Evolutionary conservation across 2,113 vertebrate species (phyloP), one percentile per base, ranked within the genome.

Genomic region (Hippolais icterina): DNA sequence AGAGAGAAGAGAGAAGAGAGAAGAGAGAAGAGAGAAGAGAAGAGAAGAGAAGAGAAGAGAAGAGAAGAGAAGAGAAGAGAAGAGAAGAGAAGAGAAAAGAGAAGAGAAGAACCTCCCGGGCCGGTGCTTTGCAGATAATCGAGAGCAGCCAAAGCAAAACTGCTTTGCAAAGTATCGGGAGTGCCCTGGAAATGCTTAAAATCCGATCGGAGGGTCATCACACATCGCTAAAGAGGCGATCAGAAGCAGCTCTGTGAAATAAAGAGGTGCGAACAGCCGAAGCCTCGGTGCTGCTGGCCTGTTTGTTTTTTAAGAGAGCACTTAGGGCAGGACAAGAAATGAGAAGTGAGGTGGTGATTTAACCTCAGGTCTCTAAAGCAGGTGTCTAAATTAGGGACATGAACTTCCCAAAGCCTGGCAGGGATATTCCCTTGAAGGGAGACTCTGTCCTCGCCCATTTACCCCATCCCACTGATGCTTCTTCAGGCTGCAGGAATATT

Each of bases 151-250:
- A 3, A 27, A 23, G 57, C 5, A 11, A 68, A 88, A 42, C 10
- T 23, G 21, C 41, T 13, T 14, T 69, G 28, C 15, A n/a, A 53
- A 56, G 4, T 3, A 1, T 4, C 6, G 2, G 33, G 8, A 29
- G 78, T 47, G 42, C 39, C 21, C 8, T 6, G 50, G 35, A 54
- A 68, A 10, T 22, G 31, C 1, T 19, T 5, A 28, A 83, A 82
- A 63, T 21, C 23, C 10, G 33, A 1, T 0, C 1, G 20, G 72
- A 57, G 46, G 57, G 35, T 9, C 33, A 4, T 9, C 33, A 4
- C 25, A 27, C 3, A 3, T 12, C 70, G 41, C 46, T 12, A 5
- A 79, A 31, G 6, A 42, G 61, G 54, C 6, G 6, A 14, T 47
- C 12, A 37, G n/a, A 61, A 50, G 15, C 31, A 22, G 19, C 12